These are phyloP conservation scores for Phalera bucephala DNA, from an alignment of 2,888 invertebrate genomes.

Conservation along the genomic window DNA sequence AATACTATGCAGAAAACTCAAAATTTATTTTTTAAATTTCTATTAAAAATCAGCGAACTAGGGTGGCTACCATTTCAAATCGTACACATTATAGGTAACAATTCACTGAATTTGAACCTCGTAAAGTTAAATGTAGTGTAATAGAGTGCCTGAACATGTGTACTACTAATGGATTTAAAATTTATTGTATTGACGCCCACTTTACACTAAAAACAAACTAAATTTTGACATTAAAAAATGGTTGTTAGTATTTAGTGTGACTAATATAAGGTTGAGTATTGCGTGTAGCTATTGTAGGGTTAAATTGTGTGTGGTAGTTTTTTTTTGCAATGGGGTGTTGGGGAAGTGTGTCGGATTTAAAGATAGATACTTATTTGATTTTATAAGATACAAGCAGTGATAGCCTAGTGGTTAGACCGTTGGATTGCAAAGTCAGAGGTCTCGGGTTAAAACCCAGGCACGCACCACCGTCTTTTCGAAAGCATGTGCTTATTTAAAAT, in stretches of 20 bases:
- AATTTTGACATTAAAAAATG: neutral
- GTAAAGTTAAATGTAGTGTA: conserved; percentile 80
- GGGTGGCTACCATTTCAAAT: conserved; percentile 50
- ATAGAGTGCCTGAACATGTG: conserved; percentile 72
- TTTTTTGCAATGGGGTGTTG: conserved; percentile 15
- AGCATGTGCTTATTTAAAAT: too few relatives aligned
- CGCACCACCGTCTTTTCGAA: too few relatives aligned
- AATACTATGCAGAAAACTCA: too few relatives aligned
- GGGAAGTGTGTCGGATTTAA: conserved; percentile 1
- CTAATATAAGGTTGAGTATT: conserved; percentile 7
- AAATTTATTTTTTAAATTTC: too few relatives aligned
- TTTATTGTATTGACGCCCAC: conserved; percentile 76
- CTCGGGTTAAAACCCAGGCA: too few relatives aligned
- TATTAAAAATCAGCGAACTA: conserved; percentile 22
- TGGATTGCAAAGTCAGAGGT: too few relatives aligned
- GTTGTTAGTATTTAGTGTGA: conserved; percentile 11
- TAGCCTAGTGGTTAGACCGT: too few relatives aligned
- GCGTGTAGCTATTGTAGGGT: rapidly evolving
- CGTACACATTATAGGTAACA: conserved; percentile 52
- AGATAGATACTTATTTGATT: neutral
- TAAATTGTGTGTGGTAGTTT: conserved; percentile 8
- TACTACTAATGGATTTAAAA: conserved; percentile 81
- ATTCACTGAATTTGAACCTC: conserved; percentile 78
- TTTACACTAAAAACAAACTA: conserved; percentile 32
- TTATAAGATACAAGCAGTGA: neutral